Evolutionary conservation across 2,113 vertebrate species (phyloP).

Genomic region (Potamarius usumacintae): DNA sequence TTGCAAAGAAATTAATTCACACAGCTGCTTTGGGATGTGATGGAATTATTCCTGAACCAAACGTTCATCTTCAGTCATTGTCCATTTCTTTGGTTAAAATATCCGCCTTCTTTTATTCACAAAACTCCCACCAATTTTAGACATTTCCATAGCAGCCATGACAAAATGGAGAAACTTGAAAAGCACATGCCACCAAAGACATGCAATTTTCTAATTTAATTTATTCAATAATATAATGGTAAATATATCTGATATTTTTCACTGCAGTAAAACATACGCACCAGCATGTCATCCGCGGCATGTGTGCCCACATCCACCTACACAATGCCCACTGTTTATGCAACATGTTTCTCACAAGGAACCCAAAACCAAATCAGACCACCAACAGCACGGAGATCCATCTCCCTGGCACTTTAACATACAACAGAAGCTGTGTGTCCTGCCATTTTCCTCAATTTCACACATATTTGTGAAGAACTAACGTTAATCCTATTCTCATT

Average conservation of each 20-base stretch:
- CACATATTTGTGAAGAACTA: neutral
- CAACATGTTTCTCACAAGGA: neutral
- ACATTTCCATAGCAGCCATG: neutral
- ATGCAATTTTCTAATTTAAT: neutral
- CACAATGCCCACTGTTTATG: constrained; percentile 1
- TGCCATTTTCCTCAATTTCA: neutral
- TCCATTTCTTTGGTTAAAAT: neutral
- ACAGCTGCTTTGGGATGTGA: neutral
- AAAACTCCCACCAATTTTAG: neutral
- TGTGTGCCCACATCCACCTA: constrained; percentile 4
- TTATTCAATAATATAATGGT: neutral
- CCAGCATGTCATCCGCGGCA: neutral
- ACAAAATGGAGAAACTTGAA: neutral
- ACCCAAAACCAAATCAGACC: neutral
- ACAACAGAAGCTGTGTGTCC: neutral
- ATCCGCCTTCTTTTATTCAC: neutral
- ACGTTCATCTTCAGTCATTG: neutral
- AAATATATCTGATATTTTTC: neutral
- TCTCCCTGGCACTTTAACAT: neutral
- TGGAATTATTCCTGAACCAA: neutral
- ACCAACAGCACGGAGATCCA: neutral
- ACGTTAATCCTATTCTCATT: neutral
- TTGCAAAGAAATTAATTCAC: neutral
- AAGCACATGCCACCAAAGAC: neutral
- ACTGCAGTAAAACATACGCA: neutral